These are phyloP conservation scores for Silurus glanis DNA, from an alignment of 2,113 vertebrate genomes.

Conservation along the genomic window DNA sequence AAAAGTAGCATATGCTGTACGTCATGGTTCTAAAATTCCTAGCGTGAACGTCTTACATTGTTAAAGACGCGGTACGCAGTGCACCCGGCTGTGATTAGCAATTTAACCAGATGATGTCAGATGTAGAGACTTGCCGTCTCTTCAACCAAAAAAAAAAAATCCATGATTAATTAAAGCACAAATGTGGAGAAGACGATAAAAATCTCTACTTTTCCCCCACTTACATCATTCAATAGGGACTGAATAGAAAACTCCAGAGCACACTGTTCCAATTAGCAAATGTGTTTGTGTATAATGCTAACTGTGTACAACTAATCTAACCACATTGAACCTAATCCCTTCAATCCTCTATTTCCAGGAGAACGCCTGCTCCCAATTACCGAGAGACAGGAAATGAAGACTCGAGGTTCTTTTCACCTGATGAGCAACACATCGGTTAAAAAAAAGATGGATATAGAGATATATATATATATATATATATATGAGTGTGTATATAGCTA, in stretches of 20 bases:
- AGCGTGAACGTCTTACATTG: background rate
- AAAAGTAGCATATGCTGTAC: background rate
- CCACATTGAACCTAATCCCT: background rate
- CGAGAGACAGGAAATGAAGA: constrained; percentile 3
- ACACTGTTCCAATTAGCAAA: background rate
- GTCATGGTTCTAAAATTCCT: background rate
- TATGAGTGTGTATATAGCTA: too few relatives aligned
- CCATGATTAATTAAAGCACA: background rate
- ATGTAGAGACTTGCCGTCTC: background rate
- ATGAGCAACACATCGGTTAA: background rate
- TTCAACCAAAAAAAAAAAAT: background rate
- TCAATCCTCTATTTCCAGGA: background rate
- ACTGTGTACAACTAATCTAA: background rate
- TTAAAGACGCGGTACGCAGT: background rate
- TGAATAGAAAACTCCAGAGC: too few relatives aligned
- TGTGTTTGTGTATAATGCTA: background rate
- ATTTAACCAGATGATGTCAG: background rate
- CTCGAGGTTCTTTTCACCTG: background rate
- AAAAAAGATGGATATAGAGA: too few relatives aligned
- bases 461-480: too few relatives aligned
- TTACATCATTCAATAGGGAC: background rate
- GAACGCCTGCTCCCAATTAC: constrained; percentile 2
- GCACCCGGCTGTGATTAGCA: background rate
- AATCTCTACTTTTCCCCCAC: background rate
- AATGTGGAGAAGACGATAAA: background rate